Percentiles rank a stretch among this genome's conserved stretches.
Evolutionary conservation across 2,797 vertebrate genomes (phyloP).

Genomic region (Prunella strophiata): DNA sequence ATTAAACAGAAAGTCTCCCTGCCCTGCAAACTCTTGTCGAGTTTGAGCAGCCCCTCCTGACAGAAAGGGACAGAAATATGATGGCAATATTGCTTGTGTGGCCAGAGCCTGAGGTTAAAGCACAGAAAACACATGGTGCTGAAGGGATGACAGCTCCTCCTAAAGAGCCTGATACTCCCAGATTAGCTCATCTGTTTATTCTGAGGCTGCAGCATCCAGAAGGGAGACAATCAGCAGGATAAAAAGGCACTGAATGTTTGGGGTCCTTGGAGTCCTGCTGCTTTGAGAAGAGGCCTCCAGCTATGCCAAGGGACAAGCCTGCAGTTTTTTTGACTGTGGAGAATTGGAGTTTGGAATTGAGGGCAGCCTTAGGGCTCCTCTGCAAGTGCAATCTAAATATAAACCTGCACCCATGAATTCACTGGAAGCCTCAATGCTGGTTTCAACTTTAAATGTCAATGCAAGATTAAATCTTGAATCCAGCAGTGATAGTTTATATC

Average conservation of each 20-base stretch:
- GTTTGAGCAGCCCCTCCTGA: background rate
- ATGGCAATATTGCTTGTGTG: background rate
- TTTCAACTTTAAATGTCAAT: conserved; percentile 9
- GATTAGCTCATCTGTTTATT: conserved; percentile 1
- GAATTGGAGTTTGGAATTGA: background rate
- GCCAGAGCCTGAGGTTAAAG: background rate
- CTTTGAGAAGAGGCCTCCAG: conserved; percentile 21
- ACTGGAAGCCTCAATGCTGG: background rate
- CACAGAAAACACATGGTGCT: background rate
- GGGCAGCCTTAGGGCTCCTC: conserved; percentile 44
- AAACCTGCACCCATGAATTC: conserved; percentile 6
- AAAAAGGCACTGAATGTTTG: background rate
- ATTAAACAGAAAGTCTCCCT: background rate
- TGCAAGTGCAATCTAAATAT: conserved; percentile 22
- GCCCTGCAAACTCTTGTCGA: background rate
- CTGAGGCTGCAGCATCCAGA: background rate
- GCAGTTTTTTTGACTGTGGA: background rate
- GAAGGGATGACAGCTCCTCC: background rate
- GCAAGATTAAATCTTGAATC: background rate
- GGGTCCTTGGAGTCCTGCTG: background rate
- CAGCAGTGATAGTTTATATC: background rate
- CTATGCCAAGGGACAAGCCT: background rate
- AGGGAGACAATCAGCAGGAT: background rate
- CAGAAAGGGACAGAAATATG: background rate
- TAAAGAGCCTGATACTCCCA: background rate